Base-by-base conservation (phyloP, 2,797 vertebrate species). In the Sebastes ruberrimus region DNA sequence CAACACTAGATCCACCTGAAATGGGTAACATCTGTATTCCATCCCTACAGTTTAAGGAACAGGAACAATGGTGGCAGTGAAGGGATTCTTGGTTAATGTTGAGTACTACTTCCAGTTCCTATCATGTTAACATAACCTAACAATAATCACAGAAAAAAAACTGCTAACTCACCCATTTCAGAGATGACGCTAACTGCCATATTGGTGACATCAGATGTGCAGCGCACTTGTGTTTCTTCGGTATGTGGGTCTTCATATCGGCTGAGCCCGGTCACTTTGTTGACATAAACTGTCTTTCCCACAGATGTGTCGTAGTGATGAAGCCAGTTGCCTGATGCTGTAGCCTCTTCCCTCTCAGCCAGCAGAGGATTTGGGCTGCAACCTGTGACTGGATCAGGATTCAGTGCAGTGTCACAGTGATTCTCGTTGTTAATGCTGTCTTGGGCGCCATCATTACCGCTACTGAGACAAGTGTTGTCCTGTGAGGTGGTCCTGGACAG, bases 11-110 rank as follows among this genome's bases (percentile, higher is more conserved):
- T 97, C 95, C 93, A 95, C 95, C 91, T 97, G 97, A 96, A 99
- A 99, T 18, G 98, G 98, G 93, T 99, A 97, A 92, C 98, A 98
- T 85, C 95, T 97, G 95, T 96, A 97, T 90, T 97, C 97, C 95
- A 95, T 90, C 35, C 98, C 98, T 99, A 94, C 88, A 94, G 81
- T 83, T 78, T 80, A 76, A 93, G 91, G 83, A 86, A 76, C 46
- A 71, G 30, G 81, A 73, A 78, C 62, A 87, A 20, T n/a, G 14
- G n/a, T 6, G 62, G 53, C n/a, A 27, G 56, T 23, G 14, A 33
- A 49, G 18, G 33, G 30, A 4, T 22, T 67, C 23, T 42, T 53
- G 9, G 20, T 80, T 64, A 55, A 27, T 57, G 8, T 33, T 13
- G 23, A 74, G 20, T 10, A 9, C 9, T 59, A 66, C 27, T 30